phyloP scores from a whole-genome alignment of 2,888 invertebrate genomes.

The Macropis europaea region DNA sequence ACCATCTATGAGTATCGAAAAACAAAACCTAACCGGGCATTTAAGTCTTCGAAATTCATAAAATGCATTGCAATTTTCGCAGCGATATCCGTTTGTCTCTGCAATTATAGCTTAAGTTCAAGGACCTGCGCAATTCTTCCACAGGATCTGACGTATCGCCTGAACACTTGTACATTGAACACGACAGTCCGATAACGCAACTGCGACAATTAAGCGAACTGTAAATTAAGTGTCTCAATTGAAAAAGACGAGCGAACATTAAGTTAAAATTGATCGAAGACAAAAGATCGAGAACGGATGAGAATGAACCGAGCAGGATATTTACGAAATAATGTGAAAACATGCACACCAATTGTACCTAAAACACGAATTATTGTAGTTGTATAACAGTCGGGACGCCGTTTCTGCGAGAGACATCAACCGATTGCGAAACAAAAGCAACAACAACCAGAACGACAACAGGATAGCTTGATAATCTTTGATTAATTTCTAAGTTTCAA shows the following conservation, averaged over 20 bases:
- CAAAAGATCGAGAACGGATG: background rate
- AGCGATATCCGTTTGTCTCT: background rate
- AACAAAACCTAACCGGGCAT: too few species aligned
- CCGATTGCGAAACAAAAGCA: constrained; percentile 21
- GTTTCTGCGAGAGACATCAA: constrained; percentile 34
- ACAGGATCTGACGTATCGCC: background rate
- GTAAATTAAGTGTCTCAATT: constrained; percentile 8
- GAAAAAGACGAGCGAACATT: background rate
- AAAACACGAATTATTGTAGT: constrained; percentile 21
- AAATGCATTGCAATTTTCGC: too few species aligned
- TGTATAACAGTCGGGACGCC: constrained; percentile 24
- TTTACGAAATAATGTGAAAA: constrained; percentile 13
- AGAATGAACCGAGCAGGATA: background rate
- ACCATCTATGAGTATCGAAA: too few species aligned
- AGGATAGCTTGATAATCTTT: constrained; percentile 46
- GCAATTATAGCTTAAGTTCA: constrained; percentile 1
- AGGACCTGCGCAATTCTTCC: background rate
- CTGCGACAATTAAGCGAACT: background rate
- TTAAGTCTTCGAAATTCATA: too few species aligned
- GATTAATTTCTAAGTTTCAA: constrained; percentile 60
- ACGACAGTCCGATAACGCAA: background rate
- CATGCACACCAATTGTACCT: constrained; percentile 13
- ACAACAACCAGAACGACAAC: constrained; percentile 7
- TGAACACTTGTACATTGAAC: background rate
- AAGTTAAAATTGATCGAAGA: background rate